Conservation (phyloP, 2,797 vertebrate species). For the Sciurus vulgaris region DNA sequence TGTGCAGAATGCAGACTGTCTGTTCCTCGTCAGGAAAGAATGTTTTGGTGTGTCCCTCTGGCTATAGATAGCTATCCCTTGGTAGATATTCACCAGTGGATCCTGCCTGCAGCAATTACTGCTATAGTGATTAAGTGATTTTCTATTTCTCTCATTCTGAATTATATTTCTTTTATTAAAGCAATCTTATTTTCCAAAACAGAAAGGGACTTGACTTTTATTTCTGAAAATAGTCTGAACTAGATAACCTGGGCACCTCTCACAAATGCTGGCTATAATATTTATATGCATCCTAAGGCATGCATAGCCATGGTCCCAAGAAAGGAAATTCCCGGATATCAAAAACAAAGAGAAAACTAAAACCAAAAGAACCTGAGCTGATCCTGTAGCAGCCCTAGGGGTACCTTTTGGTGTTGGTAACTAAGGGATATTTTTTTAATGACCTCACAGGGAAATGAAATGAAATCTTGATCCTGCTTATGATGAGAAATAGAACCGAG, state of each 20-base stretch:
- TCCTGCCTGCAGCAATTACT: conserved; percentile 23
- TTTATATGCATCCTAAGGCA: conserved; percentile 32
- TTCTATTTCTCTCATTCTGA: conserved; percentile 38
- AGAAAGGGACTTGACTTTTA: conserved; percentile 56
- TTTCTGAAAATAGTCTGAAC: conserved; percentile 54
- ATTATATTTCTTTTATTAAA: conserved; percentile 55
- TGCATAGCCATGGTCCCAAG: neutral
- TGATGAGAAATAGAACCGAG: conserved; percentile 62
- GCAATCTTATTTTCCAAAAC: conserved; percentile 44
- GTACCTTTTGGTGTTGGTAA: conserved; percentile 40
- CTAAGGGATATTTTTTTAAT: conserved; percentile 62
- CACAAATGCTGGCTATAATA: conserved; percentile 57
- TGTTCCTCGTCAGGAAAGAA: neutral
- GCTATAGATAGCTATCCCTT: neutral
- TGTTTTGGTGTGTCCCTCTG: neutral
- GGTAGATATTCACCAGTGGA: neutral
- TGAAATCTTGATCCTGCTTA: conserved; percentile 67
- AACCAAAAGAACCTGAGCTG: conserved; percentile 32
- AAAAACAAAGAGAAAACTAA: conserved; percentile 71
- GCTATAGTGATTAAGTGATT: neutral
- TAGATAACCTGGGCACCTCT: neutral
- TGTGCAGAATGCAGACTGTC: neutral
- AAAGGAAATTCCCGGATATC: conserved; percentile 49
- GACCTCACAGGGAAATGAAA: conserved; percentile 64
- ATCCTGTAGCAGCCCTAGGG: neutral